Conservation (phyloP, 1,140 invertebrate genomes). For the Atopsyche davidsoni region DNA sequence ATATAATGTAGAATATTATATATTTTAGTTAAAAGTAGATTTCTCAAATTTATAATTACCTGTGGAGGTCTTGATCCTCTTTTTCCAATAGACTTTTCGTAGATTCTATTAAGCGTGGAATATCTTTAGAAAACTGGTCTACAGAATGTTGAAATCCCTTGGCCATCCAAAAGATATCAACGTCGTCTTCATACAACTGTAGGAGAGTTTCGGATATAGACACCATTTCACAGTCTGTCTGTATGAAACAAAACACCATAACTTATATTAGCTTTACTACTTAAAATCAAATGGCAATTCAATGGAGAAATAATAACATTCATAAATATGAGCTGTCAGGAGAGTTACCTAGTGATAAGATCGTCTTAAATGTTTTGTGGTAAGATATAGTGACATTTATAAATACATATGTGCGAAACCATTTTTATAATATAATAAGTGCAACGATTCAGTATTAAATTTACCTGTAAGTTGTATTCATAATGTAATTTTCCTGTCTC, state of each 20-base stretch:
- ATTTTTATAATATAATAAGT: not conserved
- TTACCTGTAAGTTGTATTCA: constrained; percentile 30
- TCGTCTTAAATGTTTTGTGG: too few relatives aligned
- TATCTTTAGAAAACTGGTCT: constrained; percentile 57
- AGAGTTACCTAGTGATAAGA: too few relatives aligned
- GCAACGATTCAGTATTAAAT: constrained; percentile 1
- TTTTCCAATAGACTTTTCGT: constrained; percentile 61
- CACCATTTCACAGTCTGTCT: constrained; percentile 52
- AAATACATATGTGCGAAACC: too few relatives aligned
- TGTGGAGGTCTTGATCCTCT: constrained; percentile 63
- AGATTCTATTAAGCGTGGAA: constrained; percentile 57
- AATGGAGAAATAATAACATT: not conserved
- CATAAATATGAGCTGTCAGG: too few relatives aligned
- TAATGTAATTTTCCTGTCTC: constrained; percentile 51
- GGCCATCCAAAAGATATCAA: constrained; percentile 73
- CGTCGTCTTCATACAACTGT: constrained; percentile 62
- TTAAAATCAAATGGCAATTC: not conserved
- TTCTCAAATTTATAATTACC: too few relatives aligned
- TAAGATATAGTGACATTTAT: too few relatives aligned
- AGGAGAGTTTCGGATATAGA: constrained; percentile 63
- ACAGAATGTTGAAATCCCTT: constrained; percentile 65
- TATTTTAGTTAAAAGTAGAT: too few relatives aligned
- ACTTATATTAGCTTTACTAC: not conserved
- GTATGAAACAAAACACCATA: constrained; percentile 35
- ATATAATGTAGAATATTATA: too few relatives aligned